Conservation (phyloP, 2,888 invertebrate genomes). For the Machimus atricapillus region DNA sequence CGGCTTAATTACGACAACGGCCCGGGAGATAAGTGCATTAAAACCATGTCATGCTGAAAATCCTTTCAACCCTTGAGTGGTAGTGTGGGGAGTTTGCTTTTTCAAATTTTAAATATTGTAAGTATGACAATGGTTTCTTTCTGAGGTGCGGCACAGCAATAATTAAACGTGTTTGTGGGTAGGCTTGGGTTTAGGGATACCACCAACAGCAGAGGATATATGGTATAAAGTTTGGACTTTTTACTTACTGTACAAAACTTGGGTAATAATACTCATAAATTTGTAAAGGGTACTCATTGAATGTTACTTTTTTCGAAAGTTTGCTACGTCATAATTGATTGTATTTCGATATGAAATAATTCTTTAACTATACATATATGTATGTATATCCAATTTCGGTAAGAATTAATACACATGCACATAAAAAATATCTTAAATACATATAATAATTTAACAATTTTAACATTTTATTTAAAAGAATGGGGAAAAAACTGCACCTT, state of each 20-base stretch:
- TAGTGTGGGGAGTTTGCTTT: not conserved
- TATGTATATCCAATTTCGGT: too few species aligned
- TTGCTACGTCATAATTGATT: too few species aligned
- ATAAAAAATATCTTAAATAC: too few species aligned
- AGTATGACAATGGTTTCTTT: not conserved
- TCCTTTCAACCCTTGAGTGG: not conserved
- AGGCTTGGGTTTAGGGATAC: not conserved
- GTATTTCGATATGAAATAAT: too few species aligned
- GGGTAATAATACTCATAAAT: not conserved
- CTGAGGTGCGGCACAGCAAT: not conserved
- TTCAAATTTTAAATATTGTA: not conserved
- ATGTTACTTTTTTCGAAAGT: too few species aligned
- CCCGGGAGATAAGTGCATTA: not conserved
- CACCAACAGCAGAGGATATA: too few species aligned
- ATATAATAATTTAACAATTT: too few species aligned
- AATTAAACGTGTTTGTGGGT: not conserved
- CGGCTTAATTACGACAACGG: not conserved
- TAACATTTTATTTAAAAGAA: too few species aligned
- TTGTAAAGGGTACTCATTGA: too few species aligned
- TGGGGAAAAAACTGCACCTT: too few species aligned
- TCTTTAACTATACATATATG: too few species aligned
- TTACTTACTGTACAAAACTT: not conserved
- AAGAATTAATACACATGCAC: too few species aligned
- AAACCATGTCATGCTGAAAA: not conserved
- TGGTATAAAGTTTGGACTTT: not conserved